Evolutionary conservation across 2,888 invertebrate genomes (phyloP).

Genomic region (Tipula unca): DNA sequence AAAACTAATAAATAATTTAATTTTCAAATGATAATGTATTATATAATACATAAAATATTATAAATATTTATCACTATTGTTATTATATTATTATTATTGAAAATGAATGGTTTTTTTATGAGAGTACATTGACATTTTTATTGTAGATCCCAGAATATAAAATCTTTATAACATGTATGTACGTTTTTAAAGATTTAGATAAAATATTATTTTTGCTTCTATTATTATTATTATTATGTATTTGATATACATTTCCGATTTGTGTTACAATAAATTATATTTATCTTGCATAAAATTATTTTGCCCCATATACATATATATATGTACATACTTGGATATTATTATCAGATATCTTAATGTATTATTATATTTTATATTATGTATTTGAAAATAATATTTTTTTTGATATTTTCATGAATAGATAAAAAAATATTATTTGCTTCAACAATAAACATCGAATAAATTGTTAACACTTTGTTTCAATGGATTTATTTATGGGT

Average conservation of each 20-base stretch:
- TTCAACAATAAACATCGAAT: neutral
- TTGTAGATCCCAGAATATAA: neutral
- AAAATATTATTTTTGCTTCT: neutral
- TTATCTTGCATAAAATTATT: neutral
- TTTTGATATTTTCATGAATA: neutral
- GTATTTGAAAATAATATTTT: neutral
- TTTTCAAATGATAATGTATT: neutral
- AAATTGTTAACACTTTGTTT: conserved; percentile 1
- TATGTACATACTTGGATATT: neutral
- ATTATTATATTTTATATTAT: neutral
- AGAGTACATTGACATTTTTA: neutral
- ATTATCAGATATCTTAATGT: neutral
- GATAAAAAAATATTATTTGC: neutral
- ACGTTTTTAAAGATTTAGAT: neutral
- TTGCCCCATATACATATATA: neutral
- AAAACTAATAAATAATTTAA: neutral
- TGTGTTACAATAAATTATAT: conserved; percentile 2
- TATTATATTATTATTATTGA: conserved; percentile 1
- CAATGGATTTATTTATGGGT: neutral
- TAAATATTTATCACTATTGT: neutral
- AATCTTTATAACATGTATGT: neutral
- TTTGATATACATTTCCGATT: conserved; percentile 14
- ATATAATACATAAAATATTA: neutral
- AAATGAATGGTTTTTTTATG: neutral
- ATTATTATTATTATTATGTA: neutral